Evolutionary conservation across 2,888 invertebrate genomes (phyloP).

Genomic region (Epinotia brunnichana): DNA sequence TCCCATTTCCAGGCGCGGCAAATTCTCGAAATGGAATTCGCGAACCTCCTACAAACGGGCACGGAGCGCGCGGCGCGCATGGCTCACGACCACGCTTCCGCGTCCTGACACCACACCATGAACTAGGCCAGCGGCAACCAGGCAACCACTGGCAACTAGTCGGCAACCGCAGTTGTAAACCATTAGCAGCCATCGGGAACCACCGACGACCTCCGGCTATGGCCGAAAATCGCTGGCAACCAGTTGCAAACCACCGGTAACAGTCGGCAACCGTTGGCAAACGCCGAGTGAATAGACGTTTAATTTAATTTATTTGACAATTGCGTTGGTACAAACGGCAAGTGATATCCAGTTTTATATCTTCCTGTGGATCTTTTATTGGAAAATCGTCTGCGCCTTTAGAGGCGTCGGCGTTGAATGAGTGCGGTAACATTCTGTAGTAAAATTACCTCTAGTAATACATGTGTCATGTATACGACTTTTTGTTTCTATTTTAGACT

Average conservation of each 20-base stretch:
- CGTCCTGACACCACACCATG: slow-evolving; percentile 77
- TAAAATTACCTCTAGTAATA: slow-evolving; percentile 38
- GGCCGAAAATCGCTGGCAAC: background rate
- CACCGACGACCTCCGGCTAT: background rate
- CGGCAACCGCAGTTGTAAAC: slow-evolving; percentile 36
- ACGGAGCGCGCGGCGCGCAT: slow-evolving; percentile 90
- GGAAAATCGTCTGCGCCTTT: slow-evolving; percentile 17
- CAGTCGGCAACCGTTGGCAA: background rate
- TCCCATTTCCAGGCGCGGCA: slow-evolving; percentile 90
- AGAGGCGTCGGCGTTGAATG: slow-evolving; percentile 15
- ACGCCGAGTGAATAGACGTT: slow-evolving; percentile 26
- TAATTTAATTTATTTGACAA: slow-evolving; percentile 36
- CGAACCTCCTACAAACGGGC: slow-evolving; percentile 91
- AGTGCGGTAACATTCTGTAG: slow-evolving; percentile 43
- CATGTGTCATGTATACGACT: slow-evolving; percentile 42
- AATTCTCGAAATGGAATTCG: slow-evolving; percentile 95
- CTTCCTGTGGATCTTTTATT: slow-evolving; percentile 32
- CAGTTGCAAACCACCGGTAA: background rate
- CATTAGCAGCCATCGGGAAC: background rate
- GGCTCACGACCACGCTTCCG: slow-evolving; percentile 65
- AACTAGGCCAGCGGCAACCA: slow-evolving; percentile 51
- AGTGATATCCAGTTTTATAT: slow-evolving; percentile 37
- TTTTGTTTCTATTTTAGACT: slow-evolving; percentile 10
- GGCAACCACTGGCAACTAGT: slow-evolving; percentile 48
- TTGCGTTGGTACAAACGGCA: slow-evolving; percentile 41